These are phyloP conservation scores for Aquatica leii DNA, from an alignment of 2,888 invertebrate species.

Conservation along the genomic window DNA sequence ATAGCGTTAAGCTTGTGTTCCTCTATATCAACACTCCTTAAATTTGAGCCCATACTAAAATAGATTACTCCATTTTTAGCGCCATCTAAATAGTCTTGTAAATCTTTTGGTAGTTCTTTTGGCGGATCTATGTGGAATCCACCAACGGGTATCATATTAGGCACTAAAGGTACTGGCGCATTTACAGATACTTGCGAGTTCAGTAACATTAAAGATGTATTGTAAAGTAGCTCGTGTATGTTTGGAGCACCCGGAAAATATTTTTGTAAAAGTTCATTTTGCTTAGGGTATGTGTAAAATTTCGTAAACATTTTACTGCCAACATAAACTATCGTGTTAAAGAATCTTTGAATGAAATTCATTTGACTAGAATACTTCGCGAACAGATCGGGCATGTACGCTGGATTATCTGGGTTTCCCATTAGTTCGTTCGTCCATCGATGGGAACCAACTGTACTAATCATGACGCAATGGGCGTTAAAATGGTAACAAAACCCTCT, in stretches of 20 bases:
- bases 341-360: conserved; percentile 64
- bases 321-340: conserved; percentile 59
- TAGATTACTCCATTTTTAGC: conserved; percentile 66
- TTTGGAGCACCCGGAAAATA: conserved; percentile 47
- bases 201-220: conserved; percentile 48
- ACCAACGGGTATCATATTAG: conserved; percentile 67
- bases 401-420: conserved; percentile 62
- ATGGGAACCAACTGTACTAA: conserved; percentile 60
- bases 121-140: conserved; percentile 60
- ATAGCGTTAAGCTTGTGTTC: conserved; percentile 63
- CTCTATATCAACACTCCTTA: conserved; percentile 65
- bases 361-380: conserved; percentile 59
- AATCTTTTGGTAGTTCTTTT: conserved; percentile 55
- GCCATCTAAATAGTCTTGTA: conserved; percentile 64
- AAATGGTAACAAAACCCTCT: conserved; percentile 56
- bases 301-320: conserved; percentile 36
- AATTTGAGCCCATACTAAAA: conserved; percentile 69
- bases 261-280: conserved; percentile 44
- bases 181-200: conserved; percentile 63
- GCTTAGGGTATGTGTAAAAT: conserved; percentile 29
- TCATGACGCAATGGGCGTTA: conserved; percentile 55
- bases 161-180: conserved; percentile 62
- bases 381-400: conserved; percentile 63
- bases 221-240: conserved; percentile 44
- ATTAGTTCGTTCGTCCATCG: conserved; percentile 61